Conservation (phyloP, 1,140 invertebrate genomes). For the Fopius arisanus region DNA sequence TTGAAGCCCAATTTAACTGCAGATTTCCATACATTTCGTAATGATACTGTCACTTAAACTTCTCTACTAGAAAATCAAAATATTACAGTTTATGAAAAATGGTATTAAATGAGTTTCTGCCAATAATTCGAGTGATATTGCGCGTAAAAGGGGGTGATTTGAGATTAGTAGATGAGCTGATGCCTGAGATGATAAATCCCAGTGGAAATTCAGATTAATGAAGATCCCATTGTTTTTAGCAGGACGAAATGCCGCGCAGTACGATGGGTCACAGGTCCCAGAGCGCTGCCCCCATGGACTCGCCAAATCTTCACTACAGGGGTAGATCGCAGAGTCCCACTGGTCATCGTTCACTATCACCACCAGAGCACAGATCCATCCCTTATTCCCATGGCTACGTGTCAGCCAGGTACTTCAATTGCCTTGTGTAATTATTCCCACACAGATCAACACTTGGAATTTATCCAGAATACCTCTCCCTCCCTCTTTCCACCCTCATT, state of each 20-base stretch:
- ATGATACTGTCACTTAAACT: no score
- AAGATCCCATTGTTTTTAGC: conserved; percentile 30
- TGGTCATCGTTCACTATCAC: conserved; percentile 76
- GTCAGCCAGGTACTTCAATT: conserved; percentile 50
- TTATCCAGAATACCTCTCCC: background rate
- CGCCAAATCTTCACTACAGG: conserved; percentile 68
- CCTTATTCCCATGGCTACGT: conserved; percentile 59
- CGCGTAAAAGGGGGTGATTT: background rate
- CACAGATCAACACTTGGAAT: background rate
- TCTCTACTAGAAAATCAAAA: no score
- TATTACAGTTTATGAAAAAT: no score
- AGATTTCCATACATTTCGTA: no score
- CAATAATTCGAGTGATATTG: background rate
- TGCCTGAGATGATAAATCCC: background rate
- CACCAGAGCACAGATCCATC: conserved; percentile 75
- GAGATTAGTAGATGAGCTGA: background rate
- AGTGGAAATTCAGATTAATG: background rate
- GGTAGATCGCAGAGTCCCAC: conserved; percentile 72
- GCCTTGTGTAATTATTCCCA: conserved; percentile 12
- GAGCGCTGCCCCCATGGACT: conserved; percentile 81
- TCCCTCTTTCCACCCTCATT: background rate
- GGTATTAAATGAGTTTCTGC: background rate
- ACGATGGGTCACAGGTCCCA: conserved; percentile 69
- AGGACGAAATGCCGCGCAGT: conserved; percentile 64
- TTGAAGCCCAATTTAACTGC: no score